phyloP scores from a whole-genome alignment of 2,113 vertebrate species.

The Calidris pygmaea region DNA sequence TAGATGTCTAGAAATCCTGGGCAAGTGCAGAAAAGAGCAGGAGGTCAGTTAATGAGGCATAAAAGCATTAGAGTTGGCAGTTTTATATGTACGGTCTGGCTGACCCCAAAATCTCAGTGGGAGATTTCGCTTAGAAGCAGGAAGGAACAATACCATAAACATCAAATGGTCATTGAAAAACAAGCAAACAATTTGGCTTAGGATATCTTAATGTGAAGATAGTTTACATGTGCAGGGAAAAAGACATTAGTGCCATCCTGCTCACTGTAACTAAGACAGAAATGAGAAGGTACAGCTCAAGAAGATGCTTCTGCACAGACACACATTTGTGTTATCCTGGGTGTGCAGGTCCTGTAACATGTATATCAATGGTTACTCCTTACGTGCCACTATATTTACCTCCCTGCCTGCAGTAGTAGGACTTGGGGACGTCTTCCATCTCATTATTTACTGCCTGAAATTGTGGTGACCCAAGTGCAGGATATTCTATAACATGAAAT shows the following conservation, averaged over 20 bases:
- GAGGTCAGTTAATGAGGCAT: background rate
- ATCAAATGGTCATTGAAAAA: background rate
- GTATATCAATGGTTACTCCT: background rate
- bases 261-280: background rate
- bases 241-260: background rate
- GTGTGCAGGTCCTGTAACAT: background rate
- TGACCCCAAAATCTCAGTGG: background rate
- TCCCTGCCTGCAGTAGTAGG: background rate
- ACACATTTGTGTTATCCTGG: background rate
- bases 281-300: background rate
- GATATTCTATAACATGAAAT: background rate
- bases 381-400: background rate
- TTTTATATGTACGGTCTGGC: background rate
- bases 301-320: background rate
- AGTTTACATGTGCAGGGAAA: background rate
- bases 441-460: background rate
- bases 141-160: background rate
- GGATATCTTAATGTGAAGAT: background rate
- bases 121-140: background rate
- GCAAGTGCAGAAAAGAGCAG: background rate
- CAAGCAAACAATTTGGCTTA: background rate
- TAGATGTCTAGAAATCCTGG: background rate
- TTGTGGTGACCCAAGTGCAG: too few relatives aligned
- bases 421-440: background rate
- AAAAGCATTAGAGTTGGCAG: background rate